Evolutionary conservation across 2,113 vertebrate genomes (phyloP), one percentile per base, ranked within the genome.

Genomic region (Notothenia coriiceps): DNA sequence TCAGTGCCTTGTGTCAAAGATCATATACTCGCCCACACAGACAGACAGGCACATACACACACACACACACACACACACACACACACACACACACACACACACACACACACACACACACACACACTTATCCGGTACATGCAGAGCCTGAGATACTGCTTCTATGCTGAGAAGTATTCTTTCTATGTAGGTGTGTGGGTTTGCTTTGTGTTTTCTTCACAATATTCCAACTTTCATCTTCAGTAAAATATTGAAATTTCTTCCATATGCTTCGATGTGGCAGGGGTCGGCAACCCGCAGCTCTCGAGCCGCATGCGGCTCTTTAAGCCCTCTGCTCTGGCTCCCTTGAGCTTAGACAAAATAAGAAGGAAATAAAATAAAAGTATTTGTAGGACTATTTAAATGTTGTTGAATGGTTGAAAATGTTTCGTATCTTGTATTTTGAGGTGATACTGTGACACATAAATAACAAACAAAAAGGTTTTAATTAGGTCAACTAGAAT

Each of bases 1-100:
- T 84, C 84, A 43, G 72, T 61, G 75, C 72, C 55, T 84, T 15
- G 70, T 86, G 77, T 89, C 22, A 44, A 82, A 89, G 86, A 85
- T 82, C 85, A 83, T 60, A 66, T 22, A 50, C 44, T 52, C 65
- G 6, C 50, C 46, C 59, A 79, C 55, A 15, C 40, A 52, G 43
- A 13, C 40, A n/a, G 17, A 15, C 54, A 49, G 43, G 4, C 49
- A 17, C 70, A 52, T 43, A 13, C 40, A n/a, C 17, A 15, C 55
- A 49, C 47, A 6, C 49, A 17, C 70, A 25, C 7, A 47, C 43
- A 12, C 17, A 10, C 40, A 72, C 29, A 67, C 13, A 25, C 35
- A 50, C 25, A 54, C 47, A 55, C 59, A n/a, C 20, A 15, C 55
- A 49, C 47, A 6, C 49, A 17, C 70, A 25, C 10, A 47, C 43